These are phyloP conservation scores for Lepidocolaptes lacrymiger DNA, from an alignment of 2,797 vertebrate species.

Conservation along the genomic window DNA sequence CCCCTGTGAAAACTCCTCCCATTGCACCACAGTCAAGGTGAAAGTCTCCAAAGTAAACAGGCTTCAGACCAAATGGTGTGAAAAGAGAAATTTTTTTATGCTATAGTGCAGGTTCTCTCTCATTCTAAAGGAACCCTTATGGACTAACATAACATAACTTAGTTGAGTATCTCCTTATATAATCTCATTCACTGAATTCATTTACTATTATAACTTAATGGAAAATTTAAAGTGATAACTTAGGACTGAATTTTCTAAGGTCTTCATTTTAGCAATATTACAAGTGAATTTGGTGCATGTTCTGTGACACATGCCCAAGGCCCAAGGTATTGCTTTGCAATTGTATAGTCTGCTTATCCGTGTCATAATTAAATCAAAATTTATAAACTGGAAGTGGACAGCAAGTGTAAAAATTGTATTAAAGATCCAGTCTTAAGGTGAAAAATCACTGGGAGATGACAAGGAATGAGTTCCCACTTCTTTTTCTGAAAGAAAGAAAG, in stretches of 20 bases:
- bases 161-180: neutral
- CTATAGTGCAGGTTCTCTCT: neutral
- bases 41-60: neutral
- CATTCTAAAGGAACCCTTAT: neutral
- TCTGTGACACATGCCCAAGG: neutral
- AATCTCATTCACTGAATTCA: neutral
- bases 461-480: neutral
- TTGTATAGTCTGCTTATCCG: neutral
- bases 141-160: neutral
- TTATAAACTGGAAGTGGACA: neutral
- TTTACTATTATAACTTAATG: neutral
- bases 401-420: neutral
- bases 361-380: neutral
- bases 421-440: neutral
- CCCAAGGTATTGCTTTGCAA: neutral
- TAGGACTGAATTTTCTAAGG: neutral
- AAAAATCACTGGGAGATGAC: neutral
- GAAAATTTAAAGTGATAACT: neutral
- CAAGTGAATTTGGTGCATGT: neutral
- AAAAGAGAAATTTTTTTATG: neutral
- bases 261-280: neutral
- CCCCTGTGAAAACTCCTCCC: neutral
- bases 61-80: neutral
- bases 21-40: neutral
- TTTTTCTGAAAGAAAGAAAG: neutral